phyloP scores from a whole-genome alignment of 2,797 vertebrate genomes.

The Siniperca undulata region DNA sequence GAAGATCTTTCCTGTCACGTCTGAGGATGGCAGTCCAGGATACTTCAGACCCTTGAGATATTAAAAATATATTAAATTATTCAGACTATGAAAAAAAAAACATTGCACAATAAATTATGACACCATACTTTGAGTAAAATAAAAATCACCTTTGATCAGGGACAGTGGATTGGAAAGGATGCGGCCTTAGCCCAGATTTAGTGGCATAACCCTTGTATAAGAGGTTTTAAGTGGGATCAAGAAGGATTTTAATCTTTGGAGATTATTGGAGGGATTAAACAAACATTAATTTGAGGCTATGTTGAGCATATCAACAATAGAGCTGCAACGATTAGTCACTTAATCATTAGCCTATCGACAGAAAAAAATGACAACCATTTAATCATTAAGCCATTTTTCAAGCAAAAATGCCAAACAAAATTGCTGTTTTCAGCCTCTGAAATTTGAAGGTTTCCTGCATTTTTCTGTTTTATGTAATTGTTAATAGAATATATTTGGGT shows the following conservation, averaged over 20 bases:
- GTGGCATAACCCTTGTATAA: neutral
- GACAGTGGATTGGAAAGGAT: no score
- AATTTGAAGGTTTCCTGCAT: neutral
- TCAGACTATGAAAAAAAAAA: neutral
- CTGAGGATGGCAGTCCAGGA: conserved; percentile 77
- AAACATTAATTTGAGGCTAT: neutral
- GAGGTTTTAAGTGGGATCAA: neutral
- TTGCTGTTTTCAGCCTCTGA: neutral
- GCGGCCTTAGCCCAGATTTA: no score
- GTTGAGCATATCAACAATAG: neutral
- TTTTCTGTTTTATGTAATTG: neutral
- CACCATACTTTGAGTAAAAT: neutral
- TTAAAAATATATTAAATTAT: neutral
- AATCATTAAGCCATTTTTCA: neutral
- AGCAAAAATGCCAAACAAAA: neutral
- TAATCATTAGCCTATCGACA: neutral
- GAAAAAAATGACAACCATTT: no score
- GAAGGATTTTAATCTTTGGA: neutral
- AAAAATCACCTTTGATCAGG: neutral
- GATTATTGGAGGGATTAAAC: neutral
- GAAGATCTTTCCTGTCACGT: conserved; percentile 87
- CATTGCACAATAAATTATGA: neutral
- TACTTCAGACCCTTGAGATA: conserved; percentile 88
- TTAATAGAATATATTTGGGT: neutral
- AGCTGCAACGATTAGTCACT: neutral